Conservation (phyloP, 2,797 vertebrate genomes). For the Coreius guichenoti region DNA sequence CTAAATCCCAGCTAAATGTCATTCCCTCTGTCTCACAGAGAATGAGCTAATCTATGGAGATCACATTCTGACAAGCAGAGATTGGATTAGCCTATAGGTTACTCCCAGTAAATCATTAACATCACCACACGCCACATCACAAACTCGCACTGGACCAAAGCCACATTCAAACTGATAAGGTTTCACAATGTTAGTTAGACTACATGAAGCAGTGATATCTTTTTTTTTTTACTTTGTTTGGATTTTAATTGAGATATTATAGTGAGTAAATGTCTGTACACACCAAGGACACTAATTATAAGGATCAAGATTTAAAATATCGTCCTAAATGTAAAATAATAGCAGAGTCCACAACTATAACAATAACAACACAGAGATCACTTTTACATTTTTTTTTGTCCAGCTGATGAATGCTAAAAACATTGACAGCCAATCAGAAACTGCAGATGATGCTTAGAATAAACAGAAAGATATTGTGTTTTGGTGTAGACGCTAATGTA, state of each 20-base stretch:
- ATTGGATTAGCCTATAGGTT: slow-evolving; percentile 54
- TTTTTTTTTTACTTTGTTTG: background rate
- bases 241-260: slow-evolving; percentile 2
- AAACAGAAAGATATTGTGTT: background rate
- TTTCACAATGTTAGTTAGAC: background rate
- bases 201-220: background rate
- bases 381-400: background rate
- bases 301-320: no score
- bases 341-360: no score
- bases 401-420: background rate
- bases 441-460: background rate
- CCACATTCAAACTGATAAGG: slow-evolving; percentile 19
- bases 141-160: background rate
- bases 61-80: slow-evolving; percentile 37
- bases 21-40: slow-evolving; percentile 6
- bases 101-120: slow-evolving; percentile 58
- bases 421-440: background rate
- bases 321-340: no score
- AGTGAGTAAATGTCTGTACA: background rate
- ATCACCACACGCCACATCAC: slow-evolving; percentile 29
- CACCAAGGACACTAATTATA: no score
- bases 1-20: background rate
- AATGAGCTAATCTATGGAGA: slow-evolving; percentile 3
- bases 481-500: background rate
- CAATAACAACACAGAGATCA: background rate